phyloP scores from a whole-genome alignment of 2,888 invertebrate species.

The Scaptomyza parva region DNA sequence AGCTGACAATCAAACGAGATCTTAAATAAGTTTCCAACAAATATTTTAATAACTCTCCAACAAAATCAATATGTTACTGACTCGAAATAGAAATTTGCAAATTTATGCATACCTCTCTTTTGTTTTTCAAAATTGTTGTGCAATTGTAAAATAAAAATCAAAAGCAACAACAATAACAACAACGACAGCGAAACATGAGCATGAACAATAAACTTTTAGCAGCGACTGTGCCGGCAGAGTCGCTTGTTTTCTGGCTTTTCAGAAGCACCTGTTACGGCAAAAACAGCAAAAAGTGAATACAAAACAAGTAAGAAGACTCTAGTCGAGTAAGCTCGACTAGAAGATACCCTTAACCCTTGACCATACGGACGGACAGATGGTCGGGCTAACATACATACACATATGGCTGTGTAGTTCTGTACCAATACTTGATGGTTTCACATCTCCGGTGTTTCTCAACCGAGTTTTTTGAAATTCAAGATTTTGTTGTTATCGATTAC shows the following conservation, averaged over 20 bases:
- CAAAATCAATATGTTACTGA: conserved; percentile 38
- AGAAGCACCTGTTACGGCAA: conserved; percentile 58
- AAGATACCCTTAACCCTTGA: too few relatives aligned
- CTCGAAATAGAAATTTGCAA: conserved; percentile 11
- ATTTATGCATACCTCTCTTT: conserved; percentile 41
- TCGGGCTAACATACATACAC: too few relatives aligned
- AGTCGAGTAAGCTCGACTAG: too few relatives aligned
- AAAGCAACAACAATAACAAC: conserved; percentile 1
- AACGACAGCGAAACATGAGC: conserved; percentile 34
- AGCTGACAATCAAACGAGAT: conserved; percentile 19
- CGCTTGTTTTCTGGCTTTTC: conserved; percentile 47
- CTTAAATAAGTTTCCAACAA: background rate
- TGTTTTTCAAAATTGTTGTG: conserved; percentile 20
- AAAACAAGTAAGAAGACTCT: too few relatives aligned
- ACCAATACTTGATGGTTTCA: too few relatives aligned
- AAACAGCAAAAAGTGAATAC: conserved; percentile 26
- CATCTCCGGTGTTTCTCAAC: too few relatives aligned
- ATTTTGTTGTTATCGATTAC: too few relatives aligned
- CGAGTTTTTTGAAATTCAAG: too few relatives aligned
- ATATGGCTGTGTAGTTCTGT: too few relatives aligned
- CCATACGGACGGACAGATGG: too few relatives aligned
- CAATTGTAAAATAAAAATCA: conserved; percentile 37
- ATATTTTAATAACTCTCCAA: conserved; percentile 21
- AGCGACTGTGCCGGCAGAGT: conserved; percentile 46
- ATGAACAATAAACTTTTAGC: conserved; percentile 65